Percentiles rank a stretch among this genome's conserved stretches.
Conservation (phyloP, 2,797 vertebrate species). For the Hypotaenidia okinawae region DNA sequence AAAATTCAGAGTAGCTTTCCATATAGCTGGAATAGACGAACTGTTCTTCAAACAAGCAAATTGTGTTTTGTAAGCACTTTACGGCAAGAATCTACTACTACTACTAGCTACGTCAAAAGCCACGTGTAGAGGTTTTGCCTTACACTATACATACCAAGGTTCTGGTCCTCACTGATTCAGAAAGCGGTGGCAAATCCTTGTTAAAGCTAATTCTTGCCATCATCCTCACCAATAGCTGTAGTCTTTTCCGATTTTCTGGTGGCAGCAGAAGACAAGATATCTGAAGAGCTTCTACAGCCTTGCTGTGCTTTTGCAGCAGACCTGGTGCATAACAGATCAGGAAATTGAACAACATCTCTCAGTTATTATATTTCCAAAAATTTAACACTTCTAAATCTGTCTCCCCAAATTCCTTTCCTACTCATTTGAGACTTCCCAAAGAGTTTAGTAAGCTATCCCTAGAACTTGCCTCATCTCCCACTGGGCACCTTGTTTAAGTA, state of each 20-base stretch:
- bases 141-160: constrained; percentile 82
- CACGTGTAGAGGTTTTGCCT: neutral
- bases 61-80: neutral
- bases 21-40: neutral
- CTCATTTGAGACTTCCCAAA: neutral
- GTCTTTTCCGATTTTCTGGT: constrained; percentile 88
- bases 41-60: neutral
- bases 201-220: constrained; percentile 90
- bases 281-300: constrained; percentile 90
- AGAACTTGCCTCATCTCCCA: neutral
- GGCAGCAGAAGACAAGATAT: constrained; percentile 90
- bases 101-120: neutral
- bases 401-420: neutral
- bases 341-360: neutral
- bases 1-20: neutral
- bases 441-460: neutral
- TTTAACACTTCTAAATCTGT: neutral
- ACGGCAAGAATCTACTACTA: neutral
- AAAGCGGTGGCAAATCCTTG: constrained; percentile 87
- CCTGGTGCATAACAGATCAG: constrained; percentile 71
- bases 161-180: constrained; percentile 85
- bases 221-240: constrained; percentile 91
- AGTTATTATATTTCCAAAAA: neutral
- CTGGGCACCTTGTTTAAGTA: neutral
- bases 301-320: constrained; percentile 83